Percentiles rank a stretch among this genome's conserved stretches.
Evolutionary conservation across 2,888 invertebrate species (phyloP).

Genomic region (Tetragnatha montana): DNA sequence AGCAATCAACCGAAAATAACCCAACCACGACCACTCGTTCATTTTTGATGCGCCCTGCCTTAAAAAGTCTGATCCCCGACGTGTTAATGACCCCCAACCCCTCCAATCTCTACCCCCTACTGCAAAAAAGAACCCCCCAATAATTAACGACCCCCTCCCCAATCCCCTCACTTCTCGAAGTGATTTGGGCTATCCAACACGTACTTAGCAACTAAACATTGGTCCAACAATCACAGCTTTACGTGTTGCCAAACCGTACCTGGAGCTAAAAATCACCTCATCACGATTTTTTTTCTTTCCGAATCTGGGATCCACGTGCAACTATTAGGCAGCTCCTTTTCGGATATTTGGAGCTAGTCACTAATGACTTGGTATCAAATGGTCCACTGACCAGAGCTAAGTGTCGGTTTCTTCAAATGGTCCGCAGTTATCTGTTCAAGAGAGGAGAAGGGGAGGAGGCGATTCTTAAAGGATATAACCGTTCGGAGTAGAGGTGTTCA

Average conservation of each 20-base stretch:
- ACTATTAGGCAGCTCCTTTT: constrained; percentile 45
- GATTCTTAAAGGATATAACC: constrained; percentile 35
- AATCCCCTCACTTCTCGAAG: constrained; percentile 1
- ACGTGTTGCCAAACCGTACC: constrained; percentile 27
- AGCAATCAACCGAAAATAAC: too few species aligned
- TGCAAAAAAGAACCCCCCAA: neutral
- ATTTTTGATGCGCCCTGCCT: neutral
- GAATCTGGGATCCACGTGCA: constrained; percentile 29
- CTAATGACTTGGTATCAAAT: constrained; percentile 63
- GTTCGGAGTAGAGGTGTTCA: constrained; percentile 35
- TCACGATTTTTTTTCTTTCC: constrained; percentile 2
- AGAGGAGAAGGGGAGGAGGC: constrained; percentile 3
- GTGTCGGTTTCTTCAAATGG: constrained; percentile 68
- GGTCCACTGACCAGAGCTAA: constrained; percentile 59
- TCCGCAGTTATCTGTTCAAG: constrained; percentile 64
- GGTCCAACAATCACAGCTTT: constrained; percentile 2
- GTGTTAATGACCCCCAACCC: neutral
- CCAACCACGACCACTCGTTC: neutral
- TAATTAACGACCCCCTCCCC: neutral
- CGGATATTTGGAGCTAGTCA: constrained; percentile 36
- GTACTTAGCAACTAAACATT: constrained; percentile 41
- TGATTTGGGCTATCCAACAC: constrained; percentile 37
- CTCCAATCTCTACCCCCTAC: neutral
- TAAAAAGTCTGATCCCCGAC: neutral
- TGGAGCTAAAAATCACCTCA: constrained; percentile 43